Evolutionary conservation across 2,113 vertebrate genomes (phyloP).

Genomic region (Melospiza georgiana): DNA sequence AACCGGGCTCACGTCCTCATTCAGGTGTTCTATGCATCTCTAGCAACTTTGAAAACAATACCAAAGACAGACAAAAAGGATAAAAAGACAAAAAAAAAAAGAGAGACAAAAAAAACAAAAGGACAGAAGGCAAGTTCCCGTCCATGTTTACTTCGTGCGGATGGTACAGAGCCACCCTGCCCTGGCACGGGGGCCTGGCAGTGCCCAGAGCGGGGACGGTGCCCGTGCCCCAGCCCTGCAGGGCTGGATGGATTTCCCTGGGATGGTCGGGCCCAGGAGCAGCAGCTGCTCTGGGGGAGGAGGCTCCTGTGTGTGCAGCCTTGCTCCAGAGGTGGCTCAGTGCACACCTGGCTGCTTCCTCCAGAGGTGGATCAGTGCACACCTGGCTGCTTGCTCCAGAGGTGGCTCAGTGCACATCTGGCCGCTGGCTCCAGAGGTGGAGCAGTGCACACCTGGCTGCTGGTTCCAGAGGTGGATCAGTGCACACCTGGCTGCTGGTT

Average conservation of each 20-base stretch:
- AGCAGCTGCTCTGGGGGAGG: neutral
- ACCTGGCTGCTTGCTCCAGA: neutral
- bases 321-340: neutral
- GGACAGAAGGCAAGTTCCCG: neutral
- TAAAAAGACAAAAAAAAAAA: neutral
- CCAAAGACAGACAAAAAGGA: slow-evolving; percentile 84
- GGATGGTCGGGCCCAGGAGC: neutral
- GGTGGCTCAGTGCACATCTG: neutral
- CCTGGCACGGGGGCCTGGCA: neutral
- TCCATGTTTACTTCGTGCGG: slow-evolving; percentile 47
- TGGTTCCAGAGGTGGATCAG: neutral
- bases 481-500: slow-evolving; percentile 28
- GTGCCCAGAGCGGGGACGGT: neutral
- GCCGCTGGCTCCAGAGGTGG: neutral
- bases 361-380: slow-evolving; percentile 47
- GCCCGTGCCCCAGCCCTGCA: neutral
- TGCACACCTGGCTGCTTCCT: neutral
- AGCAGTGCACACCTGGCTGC: slow-evolving; percentile 34
- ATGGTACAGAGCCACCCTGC: slow-evolving; percentile 10
- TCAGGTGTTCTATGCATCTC: slow-evolving; percentile 94
- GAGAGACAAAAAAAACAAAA: too few species aligned
- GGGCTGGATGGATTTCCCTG: neutral
- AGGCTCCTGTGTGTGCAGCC: neutral
- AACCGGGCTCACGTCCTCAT: slow-evolving; percentile 20
- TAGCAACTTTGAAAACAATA: slow-evolving; percentile 81